Percentiles rank a stretch among this genome's conserved stretches.
Conservation (phyloP, 2,888 invertebrate species). For the Diabrotica balteata region DNA sequence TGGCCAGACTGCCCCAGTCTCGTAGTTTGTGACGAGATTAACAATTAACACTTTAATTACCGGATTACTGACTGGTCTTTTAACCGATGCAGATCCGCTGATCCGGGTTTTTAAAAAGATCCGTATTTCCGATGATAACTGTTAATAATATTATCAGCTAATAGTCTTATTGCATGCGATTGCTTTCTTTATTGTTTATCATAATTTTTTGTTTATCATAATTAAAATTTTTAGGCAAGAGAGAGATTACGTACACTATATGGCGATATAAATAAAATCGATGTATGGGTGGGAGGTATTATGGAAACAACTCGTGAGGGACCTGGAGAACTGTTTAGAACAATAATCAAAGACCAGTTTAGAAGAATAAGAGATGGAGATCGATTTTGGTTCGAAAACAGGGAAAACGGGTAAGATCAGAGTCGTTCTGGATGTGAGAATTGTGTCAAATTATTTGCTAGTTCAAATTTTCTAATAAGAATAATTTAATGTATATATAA, state of each 20-base stretch:
- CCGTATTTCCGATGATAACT: no score
- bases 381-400: slow-evolving; percentile 68
- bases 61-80: no score
- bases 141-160: no score
- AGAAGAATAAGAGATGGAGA: slow-evolving; percentile 65
- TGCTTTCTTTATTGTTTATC: not conserved
- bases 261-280: slow-evolving; percentile 60
- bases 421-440: not conserved
- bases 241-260: slow-evolving; percentile 52
- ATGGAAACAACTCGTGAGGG: slow-evolving; percentile 60
- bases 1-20: no score
- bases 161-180: no score
- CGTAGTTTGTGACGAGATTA: no score
- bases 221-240: slow-evolving; percentile 30
- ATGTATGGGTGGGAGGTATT: slow-evolving; percentile 67
- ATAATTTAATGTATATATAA: no score
- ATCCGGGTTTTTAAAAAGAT: no score
- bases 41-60: no score
- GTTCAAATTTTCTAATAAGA: not conserved
- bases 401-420: slow-evolving; percentile 54
- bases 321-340: slow-evolving; percentile 63
- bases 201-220: not conserved
- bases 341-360: slow-evolving; percentile 66
- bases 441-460: no score
- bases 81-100: no score